A percentile compares a stretch with the other conserved stretches of the same genome.
Evolutionary conservation across 2,888 invertebrate genomes (phyloP).

Genomic region (Autographa pulchrina): DNA sequence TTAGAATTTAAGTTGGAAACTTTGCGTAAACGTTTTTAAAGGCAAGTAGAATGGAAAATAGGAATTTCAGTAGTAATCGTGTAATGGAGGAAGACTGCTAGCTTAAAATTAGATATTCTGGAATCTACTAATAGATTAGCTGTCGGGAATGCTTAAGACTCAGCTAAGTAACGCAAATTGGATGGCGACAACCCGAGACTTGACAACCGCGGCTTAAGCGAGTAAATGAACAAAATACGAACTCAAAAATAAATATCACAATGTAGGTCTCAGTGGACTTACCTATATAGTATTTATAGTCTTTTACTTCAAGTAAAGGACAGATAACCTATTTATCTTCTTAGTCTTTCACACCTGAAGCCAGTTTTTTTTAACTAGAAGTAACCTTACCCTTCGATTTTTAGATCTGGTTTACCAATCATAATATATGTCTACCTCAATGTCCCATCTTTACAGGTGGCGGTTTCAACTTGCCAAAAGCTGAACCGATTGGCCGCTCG

Average conservation of each 20-base stretch:
- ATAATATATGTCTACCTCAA: too few relatives aligned
- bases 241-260: neutral
- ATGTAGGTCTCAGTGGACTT: conserved; percentile 2
- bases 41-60: conserved; percentile 8
- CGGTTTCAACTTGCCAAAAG: neutral
- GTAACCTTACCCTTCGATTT: too few relatives aligned
- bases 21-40: conserved; percentile 49
- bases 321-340: too few relatives aligned
- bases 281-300: neutral
- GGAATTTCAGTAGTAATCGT: conserved; percentile 2
- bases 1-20: conserved; percentile 51
- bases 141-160: conserved; percentile 8
- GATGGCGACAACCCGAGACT: conserved; percentile 1
- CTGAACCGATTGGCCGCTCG: neutral
- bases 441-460: too few relatives aligned
- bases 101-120: conserved; percentile 8
- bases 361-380: too few relatives aligned
- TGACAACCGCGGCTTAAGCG: conserved; percentile 2
- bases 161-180: neutral
- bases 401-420: too few relatives aligned
- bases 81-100: neutral
- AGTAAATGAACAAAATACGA: neutral
- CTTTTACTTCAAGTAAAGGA: too few relatives aligned
- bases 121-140: conserved; percentile 7
- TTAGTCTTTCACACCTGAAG: too few relatives aligned